Evolutionary conservation across 2,113 vertebrate species (phyloP).

Genomic region (Aptenodytes patagonicus): DNA sequence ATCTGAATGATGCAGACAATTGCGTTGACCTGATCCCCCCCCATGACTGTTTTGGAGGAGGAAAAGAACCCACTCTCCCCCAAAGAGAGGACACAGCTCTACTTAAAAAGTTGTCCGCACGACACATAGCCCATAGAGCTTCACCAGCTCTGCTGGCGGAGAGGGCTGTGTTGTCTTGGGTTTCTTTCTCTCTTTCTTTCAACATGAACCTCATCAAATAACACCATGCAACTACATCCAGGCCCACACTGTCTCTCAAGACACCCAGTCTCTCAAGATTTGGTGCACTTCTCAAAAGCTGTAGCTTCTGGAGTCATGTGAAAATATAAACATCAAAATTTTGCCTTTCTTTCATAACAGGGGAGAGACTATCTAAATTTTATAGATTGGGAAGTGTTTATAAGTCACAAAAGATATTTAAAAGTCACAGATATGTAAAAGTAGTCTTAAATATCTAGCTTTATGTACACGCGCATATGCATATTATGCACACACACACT

Average conservation of each 20-base stretch:
- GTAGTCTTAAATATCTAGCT: background rate
- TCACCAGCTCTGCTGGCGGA: background rate
- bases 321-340: background rate
- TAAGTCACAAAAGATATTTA: background rate
- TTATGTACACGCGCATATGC: background rate
- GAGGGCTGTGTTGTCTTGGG: background rate
- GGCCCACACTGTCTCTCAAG: background rate
- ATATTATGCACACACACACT: background rate
- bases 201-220: background rate
- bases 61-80: background rate
- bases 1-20: background rate
- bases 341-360: background rate
- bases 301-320: background rate
- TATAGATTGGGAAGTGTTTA: background rate
- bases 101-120: background rate
- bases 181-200: background rate
- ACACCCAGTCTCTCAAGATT: background rate
- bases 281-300: background rate
- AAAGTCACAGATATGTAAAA: background rate
- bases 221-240: background rate
- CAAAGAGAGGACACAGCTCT: background rate
- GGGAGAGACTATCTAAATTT: background rate
- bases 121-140: accelerated
- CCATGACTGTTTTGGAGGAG: background rate
- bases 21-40: background rate